Evolutionary conservation across 2,113 vertebrate genomes (phyloP).

Genomic region (Clarias magur): DNA sequence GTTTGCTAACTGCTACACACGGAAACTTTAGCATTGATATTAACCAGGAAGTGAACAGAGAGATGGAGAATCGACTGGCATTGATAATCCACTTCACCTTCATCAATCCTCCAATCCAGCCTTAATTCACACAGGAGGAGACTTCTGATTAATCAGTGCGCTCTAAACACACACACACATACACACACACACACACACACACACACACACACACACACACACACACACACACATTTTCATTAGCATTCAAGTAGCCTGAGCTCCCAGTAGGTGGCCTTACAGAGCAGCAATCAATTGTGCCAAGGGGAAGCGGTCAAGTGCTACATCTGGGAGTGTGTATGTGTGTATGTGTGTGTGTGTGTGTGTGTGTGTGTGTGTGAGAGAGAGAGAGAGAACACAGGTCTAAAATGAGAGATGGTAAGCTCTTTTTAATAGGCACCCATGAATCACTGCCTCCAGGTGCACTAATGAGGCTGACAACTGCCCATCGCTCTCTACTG

Average conservation of each 20-base stretch:
- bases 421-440: constrained; percentile 24
- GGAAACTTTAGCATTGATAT: background rate
- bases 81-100: constrained; percentile 36
- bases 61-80: constrained; percentile 12
- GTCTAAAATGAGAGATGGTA: constrained; percentile 21
- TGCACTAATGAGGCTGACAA: constrained; percentile 15
- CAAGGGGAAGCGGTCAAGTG: constrained; percentile 6
- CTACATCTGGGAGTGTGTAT: background rate
- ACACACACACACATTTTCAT: constrained; percentile 35
- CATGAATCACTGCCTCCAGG: constrained; percentile 3
- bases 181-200: constrained; percentile 23
- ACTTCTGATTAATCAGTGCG: constrained; percentile 46
- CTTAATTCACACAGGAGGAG: constrained; percentile 52
- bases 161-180: constrained; percentile 30
- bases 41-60: background rate
- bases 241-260: constrained; percentile 34
- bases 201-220: constrained; percentile 36
- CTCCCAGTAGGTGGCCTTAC: constrained; percentile 36
- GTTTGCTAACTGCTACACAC: background rate
- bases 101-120: constrained; percentile 44
- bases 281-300: constrained; percentile 28
- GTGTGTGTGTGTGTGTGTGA: constrained; percentile 19
- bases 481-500: background rate
- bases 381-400: background rate
- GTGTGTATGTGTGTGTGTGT: background rate